These are phyloP conservation scores for Orthonyx spaldingii DNA, from an alignment of 2,113 vertebrate species.

Conservation along the genomic window DNA sequence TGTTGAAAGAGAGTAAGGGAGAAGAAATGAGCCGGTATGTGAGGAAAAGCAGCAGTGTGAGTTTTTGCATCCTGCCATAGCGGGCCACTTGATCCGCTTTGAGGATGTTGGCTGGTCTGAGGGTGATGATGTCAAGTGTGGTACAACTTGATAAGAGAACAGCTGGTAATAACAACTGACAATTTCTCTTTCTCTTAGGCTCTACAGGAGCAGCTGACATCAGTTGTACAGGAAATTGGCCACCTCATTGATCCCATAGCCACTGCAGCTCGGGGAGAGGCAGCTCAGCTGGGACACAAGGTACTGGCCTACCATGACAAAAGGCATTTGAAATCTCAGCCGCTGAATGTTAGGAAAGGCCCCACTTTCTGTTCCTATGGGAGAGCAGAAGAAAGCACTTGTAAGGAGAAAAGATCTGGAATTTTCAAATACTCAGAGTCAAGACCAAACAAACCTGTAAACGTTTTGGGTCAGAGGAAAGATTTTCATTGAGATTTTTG, in stretches of 20 bases:
- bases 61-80: neutral
- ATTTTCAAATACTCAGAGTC: neutral
- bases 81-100: neutral
- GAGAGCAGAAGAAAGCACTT: neutral
- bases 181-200: slow-evolving; percentile 74
- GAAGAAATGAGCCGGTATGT: neutral
- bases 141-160: neutral
- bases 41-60: neutral
- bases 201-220: slow-evolving; percentile 94
- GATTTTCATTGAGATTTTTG: neutral
- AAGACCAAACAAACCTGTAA: neutral
- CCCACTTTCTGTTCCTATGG: neutral
- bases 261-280: slow-evolving; percentile 90
- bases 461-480: neutral
- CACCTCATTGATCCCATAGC: slow-evolving; percentile 95
- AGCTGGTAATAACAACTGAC: neutral
- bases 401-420: neutral
- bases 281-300: slow-evolving; percentile 97
- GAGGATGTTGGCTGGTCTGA: neutral
- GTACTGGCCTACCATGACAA: slow-evolving; percentile 39
- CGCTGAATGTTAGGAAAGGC: neutral
- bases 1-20: neutral
- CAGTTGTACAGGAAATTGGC: slow-evolving; percentile 95
- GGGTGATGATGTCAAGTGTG: neutral
- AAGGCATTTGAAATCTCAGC: neutral